Conservation (phyloP, 2,888 invertebrate species). For the Acronicta psi region DNA sequence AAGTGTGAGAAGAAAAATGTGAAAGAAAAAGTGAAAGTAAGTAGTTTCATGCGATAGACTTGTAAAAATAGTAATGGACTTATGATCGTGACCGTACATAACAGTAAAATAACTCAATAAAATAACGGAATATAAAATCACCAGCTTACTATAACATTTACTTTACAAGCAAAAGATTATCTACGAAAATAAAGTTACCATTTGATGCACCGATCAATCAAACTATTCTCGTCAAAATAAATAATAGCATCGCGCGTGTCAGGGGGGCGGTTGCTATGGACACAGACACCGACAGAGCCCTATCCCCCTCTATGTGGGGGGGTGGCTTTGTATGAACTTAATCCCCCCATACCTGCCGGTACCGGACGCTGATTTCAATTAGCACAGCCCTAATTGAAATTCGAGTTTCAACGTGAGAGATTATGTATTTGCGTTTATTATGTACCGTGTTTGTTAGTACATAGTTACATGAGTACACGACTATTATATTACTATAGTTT, state of each 20-base stretch:
- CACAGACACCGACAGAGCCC: constrained; percentile 28
- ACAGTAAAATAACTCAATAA: no score
- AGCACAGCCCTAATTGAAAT: constrained; percentile 39
- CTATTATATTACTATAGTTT: not conserved
- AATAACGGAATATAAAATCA: no score
- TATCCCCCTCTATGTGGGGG: not conserved
- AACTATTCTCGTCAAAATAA: constrained; percentile 41
- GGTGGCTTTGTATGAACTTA: constrained; percentile 28
- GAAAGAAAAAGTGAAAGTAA: no score
- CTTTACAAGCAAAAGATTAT: not conserved
- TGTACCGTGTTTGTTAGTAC: not conserved
- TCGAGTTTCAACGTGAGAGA: constrained; percentile 13
- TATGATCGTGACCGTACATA: no score
- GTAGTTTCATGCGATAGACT: no score
- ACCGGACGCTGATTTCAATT: constrained; percentile 44
- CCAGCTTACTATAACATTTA: no score
- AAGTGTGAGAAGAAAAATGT: no score
- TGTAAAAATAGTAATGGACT: no score
- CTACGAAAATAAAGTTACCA: constrained; percentile 2
- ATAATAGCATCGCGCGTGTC: constrained; percentile 18
- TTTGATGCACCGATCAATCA: constrained; percentile 45
- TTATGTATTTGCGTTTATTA: constrained; percentile 12
- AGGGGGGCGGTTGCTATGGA: constrained; percentile 39
- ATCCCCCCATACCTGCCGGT: constrained; percentile 32
- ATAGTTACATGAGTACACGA: not conserved